Percentiles rank a stretch among this genome's conserved stretches.
These are phyloP conservation scores for Recurvirostra avosetta DNA, from an alignment of 2,113 vertebrate genomes.

Conservation along the genomic window DNA sequence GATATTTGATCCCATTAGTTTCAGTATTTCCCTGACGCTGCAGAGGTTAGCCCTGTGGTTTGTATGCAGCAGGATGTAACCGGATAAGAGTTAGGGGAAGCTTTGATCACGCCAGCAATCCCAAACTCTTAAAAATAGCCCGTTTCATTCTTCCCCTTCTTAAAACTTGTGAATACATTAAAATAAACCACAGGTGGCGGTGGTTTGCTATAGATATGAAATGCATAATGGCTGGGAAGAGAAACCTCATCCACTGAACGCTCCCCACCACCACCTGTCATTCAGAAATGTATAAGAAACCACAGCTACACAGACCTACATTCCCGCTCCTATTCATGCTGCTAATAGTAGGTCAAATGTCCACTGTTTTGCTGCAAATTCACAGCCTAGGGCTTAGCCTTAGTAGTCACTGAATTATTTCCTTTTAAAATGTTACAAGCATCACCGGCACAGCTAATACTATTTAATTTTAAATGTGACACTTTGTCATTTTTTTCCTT, in stretches of 20 bases:
- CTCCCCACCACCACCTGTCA: conserved; percentile 52
- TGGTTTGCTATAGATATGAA: conserved; percentile 58
- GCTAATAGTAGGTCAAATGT: conserved; percentile 54
- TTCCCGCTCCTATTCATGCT: conserved; percentile 50
- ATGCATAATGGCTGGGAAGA: conserved; percentile 30
- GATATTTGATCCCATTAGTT: conserved; percentile 31
- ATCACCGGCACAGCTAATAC: conserved; percentile 38
- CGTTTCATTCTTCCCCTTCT: neutral
- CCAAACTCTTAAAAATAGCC: conserved; percentile 26
- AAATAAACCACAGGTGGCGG: conserved; percentile 71
- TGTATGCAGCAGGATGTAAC: neutral
- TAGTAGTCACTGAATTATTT: conserved; percentile 42
- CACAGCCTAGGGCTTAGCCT: conserved; percentile 28
- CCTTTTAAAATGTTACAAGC: conserved; percentile 57
- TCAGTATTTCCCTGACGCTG: conserved; percentile 11
- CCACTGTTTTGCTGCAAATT: conserved; percentile 41
- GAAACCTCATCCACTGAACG: conserved; percentile 47
- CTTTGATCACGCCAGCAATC: conserved; percentile 37
- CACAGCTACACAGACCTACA: neutral
- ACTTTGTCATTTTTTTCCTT: conserved; percentile 51
- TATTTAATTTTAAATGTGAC: conserved; percentile 62
- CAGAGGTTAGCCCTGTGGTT: conserved; percentile 10
- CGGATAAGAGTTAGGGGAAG: neutral
- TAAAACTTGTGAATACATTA: conserved; percentile 38
- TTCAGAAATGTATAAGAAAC: conserved; percentile 48